Evolutionary conservation across 2,113 vertebrate species (phyloP).

Genomic region (Pterophyllum scalare): DNA sequence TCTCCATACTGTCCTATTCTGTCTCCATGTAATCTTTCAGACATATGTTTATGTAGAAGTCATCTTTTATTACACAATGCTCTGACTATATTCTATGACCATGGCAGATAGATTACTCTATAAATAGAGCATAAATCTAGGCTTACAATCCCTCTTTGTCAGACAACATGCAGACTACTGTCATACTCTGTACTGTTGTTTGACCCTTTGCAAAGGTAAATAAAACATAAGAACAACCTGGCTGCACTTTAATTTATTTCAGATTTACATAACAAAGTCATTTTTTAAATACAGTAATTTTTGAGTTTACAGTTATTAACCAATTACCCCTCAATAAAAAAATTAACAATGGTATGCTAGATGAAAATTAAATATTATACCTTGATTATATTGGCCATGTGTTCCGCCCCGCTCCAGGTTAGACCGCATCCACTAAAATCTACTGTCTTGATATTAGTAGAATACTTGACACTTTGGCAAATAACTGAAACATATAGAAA

Average conservation of each 20-base stretch:
- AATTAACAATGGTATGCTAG: not conserved
- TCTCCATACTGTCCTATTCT: not conserved
- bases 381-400: conserved; percentile 93
- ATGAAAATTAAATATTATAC: conserved; percentile 66
- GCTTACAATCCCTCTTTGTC: not conserved
- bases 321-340: not conserved
- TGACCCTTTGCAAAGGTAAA: not conserved
- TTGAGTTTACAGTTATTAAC: not conserved
- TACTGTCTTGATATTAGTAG: conserved; percentile 84
- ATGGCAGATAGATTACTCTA: not conserved
- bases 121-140: not conserved
- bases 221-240: not conserved
- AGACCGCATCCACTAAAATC: conserved; percentile 93
- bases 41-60: not conserved
- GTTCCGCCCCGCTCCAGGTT: conserved; percentile 93
- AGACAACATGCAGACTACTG: not conserved
- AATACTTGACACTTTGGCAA: conserved; percentile 94
- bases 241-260: not conserved
- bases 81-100: not conserved
- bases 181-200: not conserved
- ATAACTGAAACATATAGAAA: conserved; percentile 81
- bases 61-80: not conserved
- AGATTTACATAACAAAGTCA: not conserved
- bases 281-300: not conserved
- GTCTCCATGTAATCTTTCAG: not conserved